phyloP scores from a whole-genome alignment of 2,797 vertebrate genomes.

The Myotis daubentonii region DNA sequence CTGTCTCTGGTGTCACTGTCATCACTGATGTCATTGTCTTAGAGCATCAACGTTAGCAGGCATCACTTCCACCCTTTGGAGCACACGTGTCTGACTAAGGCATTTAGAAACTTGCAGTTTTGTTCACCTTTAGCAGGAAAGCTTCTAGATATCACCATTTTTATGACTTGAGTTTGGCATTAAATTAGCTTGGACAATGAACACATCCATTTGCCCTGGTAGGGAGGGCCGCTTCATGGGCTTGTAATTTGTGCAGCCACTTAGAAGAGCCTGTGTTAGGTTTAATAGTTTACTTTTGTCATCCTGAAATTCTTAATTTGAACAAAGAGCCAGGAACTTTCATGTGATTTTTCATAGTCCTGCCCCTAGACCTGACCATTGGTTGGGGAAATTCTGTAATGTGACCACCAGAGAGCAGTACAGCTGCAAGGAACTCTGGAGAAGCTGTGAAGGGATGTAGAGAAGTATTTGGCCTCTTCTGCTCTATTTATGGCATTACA shows the following conservation, averaged over 20 bases:
- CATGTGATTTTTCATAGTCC: not conserved
- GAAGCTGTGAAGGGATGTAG: too few relatives aligned
- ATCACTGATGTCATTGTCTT: not conserved
- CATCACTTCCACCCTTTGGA: not conserved
- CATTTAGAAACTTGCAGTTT: not conserved
- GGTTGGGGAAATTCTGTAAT: not conserved
- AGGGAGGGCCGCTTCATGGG: not conserved
- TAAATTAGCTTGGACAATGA: not conserved
- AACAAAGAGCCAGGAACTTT: not conserved
- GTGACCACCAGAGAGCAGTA: not conserved
- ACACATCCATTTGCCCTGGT: not conserved
- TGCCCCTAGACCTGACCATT: too few relatives aligned
- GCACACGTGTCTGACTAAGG: not conserved
- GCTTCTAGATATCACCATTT: not conserved
- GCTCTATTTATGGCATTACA: too few relatives aligned
- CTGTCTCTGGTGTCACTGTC: not conserved
- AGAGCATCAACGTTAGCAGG: too few relatives aligned
- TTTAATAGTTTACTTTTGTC: not conserved
- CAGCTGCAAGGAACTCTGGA: not conserved
- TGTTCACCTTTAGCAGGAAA: not conserved
- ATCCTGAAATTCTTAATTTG: not conserved
- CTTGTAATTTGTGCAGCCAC: too few relatives aligned
- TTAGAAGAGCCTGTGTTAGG: too few relatives aligned
- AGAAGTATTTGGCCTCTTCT: not conserved
- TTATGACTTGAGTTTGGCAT: not conserved